Evolutionary conservation across 2,888 invertebrate genomes (phyloP).

Genomic region (Galerucella calmariensis): DNA sequence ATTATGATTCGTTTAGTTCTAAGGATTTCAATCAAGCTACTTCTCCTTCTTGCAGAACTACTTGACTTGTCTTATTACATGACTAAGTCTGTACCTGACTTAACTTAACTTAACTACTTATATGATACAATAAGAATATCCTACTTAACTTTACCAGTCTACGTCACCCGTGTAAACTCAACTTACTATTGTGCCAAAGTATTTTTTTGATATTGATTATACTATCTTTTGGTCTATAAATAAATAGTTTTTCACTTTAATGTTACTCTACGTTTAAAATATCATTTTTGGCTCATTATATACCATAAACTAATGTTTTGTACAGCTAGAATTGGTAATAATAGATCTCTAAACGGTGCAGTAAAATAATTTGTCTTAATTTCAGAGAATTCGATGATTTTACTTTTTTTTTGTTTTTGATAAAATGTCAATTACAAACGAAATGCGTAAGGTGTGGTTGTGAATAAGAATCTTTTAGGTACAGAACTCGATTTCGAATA

Average conservation of each 20-base stretch:
- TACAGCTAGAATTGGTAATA: slow-evolving; percentile 8
- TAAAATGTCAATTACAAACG: slow-evolving; percentile 17
- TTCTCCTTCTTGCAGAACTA: no score
- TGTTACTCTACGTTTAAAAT: background rate
- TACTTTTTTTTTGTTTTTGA: background rate
- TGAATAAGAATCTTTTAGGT: slow-evolving; percentile 12
- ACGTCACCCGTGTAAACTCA: no score
- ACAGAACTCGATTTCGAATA: slow-evolving; percentile 8
- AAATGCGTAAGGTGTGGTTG: slow-evolving; percentile 21
- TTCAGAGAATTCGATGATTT: slow-evolving; percentile 1
- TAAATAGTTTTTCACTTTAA: background rate
- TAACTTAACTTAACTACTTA: no score
- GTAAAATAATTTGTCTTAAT: slow-evolving; percentile 10
- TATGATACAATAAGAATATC: no score
- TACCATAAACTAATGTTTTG: background rate
- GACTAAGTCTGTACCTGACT: no score
- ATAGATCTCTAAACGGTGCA: slow-evolving; percentile 6
- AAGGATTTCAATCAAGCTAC: no score
- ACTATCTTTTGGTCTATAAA: background rate
- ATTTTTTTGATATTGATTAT: background rate
- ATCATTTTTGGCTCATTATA: background rate
- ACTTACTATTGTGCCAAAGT: background rate
- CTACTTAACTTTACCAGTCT: no score
- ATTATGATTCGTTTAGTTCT: no score
- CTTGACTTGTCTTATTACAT: no score